These are phyloP conservation scores for Papilio demoleus DNA, from an alignment of 2,888 invertebrate species.

Conservation along the genomic window DNA sequence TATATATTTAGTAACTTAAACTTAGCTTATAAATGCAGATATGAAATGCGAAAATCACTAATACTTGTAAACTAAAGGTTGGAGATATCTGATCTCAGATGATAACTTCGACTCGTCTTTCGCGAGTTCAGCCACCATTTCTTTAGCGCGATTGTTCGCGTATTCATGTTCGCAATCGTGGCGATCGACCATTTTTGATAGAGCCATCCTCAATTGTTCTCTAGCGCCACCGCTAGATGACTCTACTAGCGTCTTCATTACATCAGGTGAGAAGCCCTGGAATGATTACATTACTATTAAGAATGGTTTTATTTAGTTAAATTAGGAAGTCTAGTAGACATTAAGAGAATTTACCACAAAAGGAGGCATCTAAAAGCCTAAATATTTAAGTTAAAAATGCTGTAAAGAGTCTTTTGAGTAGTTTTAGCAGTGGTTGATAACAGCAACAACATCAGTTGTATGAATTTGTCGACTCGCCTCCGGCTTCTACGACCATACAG, in stretches of 20 bases:
- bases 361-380: too few species aligned
- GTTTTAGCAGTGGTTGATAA: too few species aligned
- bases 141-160: slow-evolving; percentile 81
- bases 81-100: slow-evolving; percentile 82
- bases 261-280: slow-evolving; percentile 85
- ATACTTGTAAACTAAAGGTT: slow-evolving; percentile 78
- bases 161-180: slow-evolving; percentile 84
- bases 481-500: too few species aligned
- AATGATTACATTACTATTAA: too few species aligned
- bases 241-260: slow-evolving; percentile 80
- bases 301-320: too few species aligned
- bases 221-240: slow-evolving; percentile 83
- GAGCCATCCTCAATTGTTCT: slow-evolving; percentile 82
- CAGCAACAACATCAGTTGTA: too few species aligned
- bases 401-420: too few species aligned
- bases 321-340: too few species aligned
- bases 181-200: slow-evolving; percentile 83
- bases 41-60: slow-evolving; percentile 47
- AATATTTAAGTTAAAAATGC: too few species aligned
- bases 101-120: slow-evolving; percentile 83
- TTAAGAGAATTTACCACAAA: too few species aligned
- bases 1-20: slow-evolving; percentile 36
- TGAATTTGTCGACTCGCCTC: too few species aligned
- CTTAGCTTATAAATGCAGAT: slow-evolving; percentile 35
- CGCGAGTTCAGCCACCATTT: slow-evolving; percentile 82